Percentiles rank a stretch among this genome's conserved stretches.
Conservation (phyloP, 1,140 invertebrate species). For the Calosoma granatense region DNA sequence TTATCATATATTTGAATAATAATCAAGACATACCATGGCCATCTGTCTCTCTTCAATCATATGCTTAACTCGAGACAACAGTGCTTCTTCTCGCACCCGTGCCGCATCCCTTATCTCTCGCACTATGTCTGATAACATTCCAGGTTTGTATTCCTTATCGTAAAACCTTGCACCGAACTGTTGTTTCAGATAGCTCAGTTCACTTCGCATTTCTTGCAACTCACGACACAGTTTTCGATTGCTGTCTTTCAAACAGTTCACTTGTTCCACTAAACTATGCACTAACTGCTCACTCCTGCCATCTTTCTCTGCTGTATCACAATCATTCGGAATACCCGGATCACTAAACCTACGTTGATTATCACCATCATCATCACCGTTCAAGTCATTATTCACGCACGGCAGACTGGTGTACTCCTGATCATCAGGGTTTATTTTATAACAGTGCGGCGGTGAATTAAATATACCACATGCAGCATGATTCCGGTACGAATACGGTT, state of each 20-base stretch:
- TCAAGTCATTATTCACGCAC: conserved; percentile 25
- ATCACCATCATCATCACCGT: conserved; percentile 29
- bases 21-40: conserved; percentile 34
- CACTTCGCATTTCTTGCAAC: conserved; percentile 40
- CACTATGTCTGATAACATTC: conserved; percentile 61
- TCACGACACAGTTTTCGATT: conserved; percentile 43
- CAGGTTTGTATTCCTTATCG: conserved; percentile 54
- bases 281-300: conserved; percentile 38
- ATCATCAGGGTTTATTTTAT: conserved; percentile 16
- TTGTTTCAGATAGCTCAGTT: conserved; percentile 39
- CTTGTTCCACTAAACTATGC: conserved; percentile 40
- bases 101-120: conserved; percentile 65
- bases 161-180: conserved; percentile 32
- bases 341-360: conserved; percentile 42
- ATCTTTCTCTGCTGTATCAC: conserved; percentile 37
- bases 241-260: conserved; percentile 38
- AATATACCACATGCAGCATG: conserved; percentile 6
- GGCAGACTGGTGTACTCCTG: conserved; percentile 31
- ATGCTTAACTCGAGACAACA: conserved; percentile 46
- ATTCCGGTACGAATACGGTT: conserved; percentile 22
- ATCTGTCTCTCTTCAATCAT: conserved; percentile 48
- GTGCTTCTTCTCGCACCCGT: conserved; percentile 55
- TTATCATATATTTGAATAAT: too few species aligned
- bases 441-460: conserved; percentile 28
- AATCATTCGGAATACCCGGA: conserved; percentile 43